Evolutionary conservation across 2,797 vertebrate genomes (phyloP).

Genomic region (Myotis findleyi): DNA sequence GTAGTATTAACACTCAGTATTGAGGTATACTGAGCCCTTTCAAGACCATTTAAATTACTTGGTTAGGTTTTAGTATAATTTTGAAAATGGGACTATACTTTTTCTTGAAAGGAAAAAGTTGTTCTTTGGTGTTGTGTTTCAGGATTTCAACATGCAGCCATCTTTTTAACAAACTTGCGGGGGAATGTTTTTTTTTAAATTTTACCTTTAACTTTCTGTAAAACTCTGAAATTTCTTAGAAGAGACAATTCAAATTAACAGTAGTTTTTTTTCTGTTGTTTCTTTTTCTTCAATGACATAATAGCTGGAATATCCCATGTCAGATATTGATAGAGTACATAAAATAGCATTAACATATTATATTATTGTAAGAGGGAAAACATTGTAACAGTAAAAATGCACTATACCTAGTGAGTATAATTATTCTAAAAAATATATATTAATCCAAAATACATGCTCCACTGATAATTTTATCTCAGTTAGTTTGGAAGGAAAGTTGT

Average conservation of each 20-base stretch:
- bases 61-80: conserved; percentile 43
- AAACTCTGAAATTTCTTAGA: background rate
- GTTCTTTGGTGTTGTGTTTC: conserved; percentile 17
- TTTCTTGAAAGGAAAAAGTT: conserved; percentile 6
- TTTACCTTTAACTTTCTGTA: conserved; percentile 47
- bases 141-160: conserved; percentile 4
- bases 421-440: conserved; percentile 20
- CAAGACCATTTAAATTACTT: conserved; percentile 45
- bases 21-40: background rate
- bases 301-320: background rate
- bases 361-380: background rate
- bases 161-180: conserved; percentile 26
- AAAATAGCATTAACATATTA: background rate
- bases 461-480: background rate
- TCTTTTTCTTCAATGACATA: background rate
- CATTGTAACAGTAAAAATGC: conserved; percentile 7
- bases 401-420: background rate
- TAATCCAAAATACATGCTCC: background rate
- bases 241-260: conserved; percentile 42
- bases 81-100: conserved; percentile 14
- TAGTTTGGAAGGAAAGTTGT: background rate
- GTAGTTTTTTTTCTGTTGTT: background rate
- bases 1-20: background rate
- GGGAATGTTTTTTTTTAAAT: background rate
- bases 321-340: conserved; percentile 28